Evolutionary conservation across 1,140 invertebrate species (phyloP), one percentile per base, ranked within the genome.

Genomic region (Magallana gigas): DNA sequence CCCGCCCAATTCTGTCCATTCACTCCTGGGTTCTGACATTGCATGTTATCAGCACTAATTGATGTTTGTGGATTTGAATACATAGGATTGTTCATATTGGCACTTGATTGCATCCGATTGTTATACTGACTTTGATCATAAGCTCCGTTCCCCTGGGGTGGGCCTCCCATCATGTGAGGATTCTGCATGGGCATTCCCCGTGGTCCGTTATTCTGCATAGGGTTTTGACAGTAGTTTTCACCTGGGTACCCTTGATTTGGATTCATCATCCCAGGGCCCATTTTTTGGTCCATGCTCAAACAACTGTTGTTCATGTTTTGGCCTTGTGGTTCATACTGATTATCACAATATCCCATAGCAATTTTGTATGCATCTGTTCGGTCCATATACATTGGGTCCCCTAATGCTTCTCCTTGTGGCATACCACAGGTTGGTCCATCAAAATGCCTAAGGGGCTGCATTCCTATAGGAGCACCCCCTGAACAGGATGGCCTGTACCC

Each of bases 261-360:
- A 36, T 68, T 71, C 71, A 89, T 87, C 88, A 89, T 89, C 16
- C 88, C 88, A 23, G 85, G 88, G 3, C 82, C 85, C 76, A 91
- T 88, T 89, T 89, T 89, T 59, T 81, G 85, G 60, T 87, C 84
- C 89, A 91, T 90, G 84, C 87, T 90, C 18, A 87, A 86, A 90
- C 89, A 91, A 83, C 88, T 90, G 57, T 89, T 88, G 64, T 91
- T 90, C 87, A 91, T 88, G 83, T 89, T 90, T 18, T 85, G 76
- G 60, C 87, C 87, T 83, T 88, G 90, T n/a, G 68, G 87, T 81
- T 86, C 86, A 84, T 62, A 87, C 36, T 85, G 68, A 85, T 57
- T 85, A 87, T 89, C 88, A 89, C 88, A 87, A 83, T 87, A 87
- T 57, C 86, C 86, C 85, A 89, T 87, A 71, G 87, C 87, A 6